phyloP scores from a whole-genome alignment of 2,113 vertebrate genomes.

The Protobothrops mucrosquamatus region DNA sequence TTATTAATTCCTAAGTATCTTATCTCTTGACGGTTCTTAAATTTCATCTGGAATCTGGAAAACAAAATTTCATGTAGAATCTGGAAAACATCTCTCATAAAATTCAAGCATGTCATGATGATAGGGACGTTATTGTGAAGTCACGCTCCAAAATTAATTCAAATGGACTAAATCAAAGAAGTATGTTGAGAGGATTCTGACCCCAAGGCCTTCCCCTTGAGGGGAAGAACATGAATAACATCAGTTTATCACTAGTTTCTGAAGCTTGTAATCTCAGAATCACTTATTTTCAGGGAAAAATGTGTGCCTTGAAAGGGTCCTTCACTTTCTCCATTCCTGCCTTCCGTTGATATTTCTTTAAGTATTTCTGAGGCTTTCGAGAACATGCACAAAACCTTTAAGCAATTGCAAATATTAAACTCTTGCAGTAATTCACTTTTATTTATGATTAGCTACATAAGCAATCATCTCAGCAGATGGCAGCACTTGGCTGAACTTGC shows the following conservation, averaged over 20 bases:
- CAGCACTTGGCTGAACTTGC: background rate
- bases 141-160: background rate
- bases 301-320: too few relatives aligned
- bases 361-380: background rate
- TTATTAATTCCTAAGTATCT: background rate
- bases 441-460: background rate
- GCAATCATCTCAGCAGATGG: background rate
- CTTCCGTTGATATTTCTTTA: background rate
- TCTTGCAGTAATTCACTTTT: background rate
- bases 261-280: background rate
- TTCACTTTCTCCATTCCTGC: background rate
- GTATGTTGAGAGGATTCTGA: background rate
- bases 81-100: background rate
- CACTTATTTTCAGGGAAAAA: background rate
- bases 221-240: too few relatives aligned
- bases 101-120: background rate
- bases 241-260: background rate
- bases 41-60: background rate
- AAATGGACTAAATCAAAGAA: background rate
- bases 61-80: background rate
- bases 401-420: background rate
- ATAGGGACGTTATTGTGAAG: background rate
- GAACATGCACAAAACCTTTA: background rate
- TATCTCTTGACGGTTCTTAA: background rate
- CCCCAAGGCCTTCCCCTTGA: background rate